These are phyloP conservation scores for Pseudochromis fuscus DNA, from an alignment of 2,797 vertebrate species.

Conservation along the genomic window DNA sequence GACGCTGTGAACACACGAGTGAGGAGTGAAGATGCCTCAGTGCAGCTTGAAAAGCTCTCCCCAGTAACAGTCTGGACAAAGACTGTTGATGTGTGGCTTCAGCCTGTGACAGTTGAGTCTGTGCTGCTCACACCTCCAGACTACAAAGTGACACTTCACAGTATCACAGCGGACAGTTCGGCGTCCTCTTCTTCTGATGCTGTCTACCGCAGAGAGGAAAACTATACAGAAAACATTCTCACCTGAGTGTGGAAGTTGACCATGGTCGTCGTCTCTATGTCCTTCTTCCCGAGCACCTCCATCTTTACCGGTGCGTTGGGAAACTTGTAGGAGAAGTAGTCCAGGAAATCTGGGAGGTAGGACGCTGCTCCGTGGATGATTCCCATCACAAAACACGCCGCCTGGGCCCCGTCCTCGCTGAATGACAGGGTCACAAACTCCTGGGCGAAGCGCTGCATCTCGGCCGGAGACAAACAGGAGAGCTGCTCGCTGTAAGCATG, in stretches of 20 bases:
- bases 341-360: conserved; percentile 99
- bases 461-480: conserved; percentile 87
- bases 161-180: conserved; percentile 8
- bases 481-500: conserved; percentile 96
- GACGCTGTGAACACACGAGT: conserved; percentile 9
- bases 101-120: conserved; percentile 24
- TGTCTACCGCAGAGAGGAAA: background rate
- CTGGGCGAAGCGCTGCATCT: conserved; percentile 93
- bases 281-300: conserved; percentile 99
- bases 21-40: conserved; percentile 2
- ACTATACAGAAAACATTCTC: conserved; percentile 49
- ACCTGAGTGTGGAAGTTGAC: conserved; percentile 98
- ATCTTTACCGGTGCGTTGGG: conserved; percentile 98
- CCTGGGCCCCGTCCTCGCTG: conserved; percentile 90
- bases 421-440: conserved; percentile 95
- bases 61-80: conserved; percentile 20
- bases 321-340: conserved; percentile 99
- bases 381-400: conserved; percentile 96
- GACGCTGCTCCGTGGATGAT: conserved; percentile 98
- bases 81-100: conserved; percentile 22
- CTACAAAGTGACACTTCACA: conserved; percentile 26
- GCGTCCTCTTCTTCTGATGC: background rate
- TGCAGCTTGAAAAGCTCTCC: conserved; percentile 1
- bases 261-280: conserved; percentile 99
- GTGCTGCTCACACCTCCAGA: conserved; percentile 37